Conservation (phyloP, 64 coral and sea anemone species). For the Montipora cactus region DNA sequence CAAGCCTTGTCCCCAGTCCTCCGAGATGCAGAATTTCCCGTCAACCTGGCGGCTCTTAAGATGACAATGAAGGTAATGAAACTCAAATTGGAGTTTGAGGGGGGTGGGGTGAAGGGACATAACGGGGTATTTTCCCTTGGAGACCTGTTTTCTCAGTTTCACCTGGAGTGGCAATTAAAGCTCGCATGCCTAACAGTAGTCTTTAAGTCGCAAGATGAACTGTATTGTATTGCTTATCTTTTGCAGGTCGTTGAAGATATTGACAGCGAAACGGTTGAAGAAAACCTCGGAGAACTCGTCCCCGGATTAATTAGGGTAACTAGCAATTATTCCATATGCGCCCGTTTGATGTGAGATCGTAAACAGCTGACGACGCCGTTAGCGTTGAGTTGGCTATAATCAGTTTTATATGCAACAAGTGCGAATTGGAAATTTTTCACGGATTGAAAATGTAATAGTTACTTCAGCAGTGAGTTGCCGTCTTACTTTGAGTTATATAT, state of each 20-base stretch:
- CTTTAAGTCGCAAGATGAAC: background rate
- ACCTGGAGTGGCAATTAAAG: too few relatives aligned
- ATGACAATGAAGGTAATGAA: constrained; percentile 89
- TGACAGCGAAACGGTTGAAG: constrained; percentile 76
- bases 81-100: background rate
- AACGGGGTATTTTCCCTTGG: too few relatives aligned
- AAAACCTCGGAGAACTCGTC: constrained; percentile 78
- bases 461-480: too few relatives aligned
- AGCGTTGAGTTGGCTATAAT: too few relatives aligned
- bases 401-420: too few relatives aligned
- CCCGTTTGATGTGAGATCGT: too few relatives aligned
- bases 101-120: background rate
- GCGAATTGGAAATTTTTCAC: too few relatives aligned
- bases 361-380: too few relatives aligned
- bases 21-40: constrained; percentile 86
- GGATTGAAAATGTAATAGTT: too few relatives aligned
- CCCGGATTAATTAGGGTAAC: constrained; percentile 89
- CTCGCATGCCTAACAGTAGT: too few relatives aligned
- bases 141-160: too few relatives aligned
- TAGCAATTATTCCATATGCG: background rate
- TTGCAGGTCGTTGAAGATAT: constrained; percentile 86
- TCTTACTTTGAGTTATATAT: too few relatives aligned
- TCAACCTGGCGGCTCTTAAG: constrained; percentile 91
- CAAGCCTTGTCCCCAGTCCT: constrained; percentile 85
- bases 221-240: background rate